Base-by-base conservation (phyloP, 2,888 invertebrate genomes). In the Lagria hirta region DNA sequence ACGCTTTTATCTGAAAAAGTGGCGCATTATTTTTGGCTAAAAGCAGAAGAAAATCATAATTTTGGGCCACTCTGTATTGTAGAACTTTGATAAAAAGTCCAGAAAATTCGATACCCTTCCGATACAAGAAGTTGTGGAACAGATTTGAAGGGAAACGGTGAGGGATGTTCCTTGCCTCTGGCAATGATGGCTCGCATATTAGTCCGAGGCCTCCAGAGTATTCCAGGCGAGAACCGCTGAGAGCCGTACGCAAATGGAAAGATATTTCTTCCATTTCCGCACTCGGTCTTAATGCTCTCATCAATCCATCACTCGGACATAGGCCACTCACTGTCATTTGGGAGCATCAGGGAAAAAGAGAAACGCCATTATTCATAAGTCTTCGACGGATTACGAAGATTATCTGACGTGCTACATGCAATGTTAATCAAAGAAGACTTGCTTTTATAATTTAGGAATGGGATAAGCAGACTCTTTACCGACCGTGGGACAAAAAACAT, bases 111-210 rank as follows among this genome's bases (percentile, higher is more conserved):
- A n/a, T n/a, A n/a, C 20, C 20, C 20, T 20, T 5, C 5, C 6
- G 20, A 20, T 20, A 20, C 20, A 20, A 20, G 43, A 62, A 58
- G 61, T 62, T 65, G n/a, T n/a, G n/a, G n/a, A n/a, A n/a, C n/a
- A n/a, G n/a, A n/a, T n/a, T n/a, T n/a, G 65, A 65, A 59, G 51
- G 63, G 64, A 62, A 61, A 55, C 52, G 54, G 59, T 59, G 56
- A 57, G 58, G 54, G 55, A 55, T 53, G 60, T 58, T 60, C 61
- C 55, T 55, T 61, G 58, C 56, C 52, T 53, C 49, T 63, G 66
- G 64, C 66, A 66, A 60, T 66, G 65, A 66, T 63, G 62, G 63
- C 64, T 64, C 61, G 63, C 60, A 61, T 65, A 65, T 65, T 66
- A 66, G 65, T 57, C 51, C 42, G 51, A 51, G 62, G 54, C 54